phyloP scores from a whole-genome alignment of 2,888 invertebrate genomes.

The Scaptomyza flava region DNA sequence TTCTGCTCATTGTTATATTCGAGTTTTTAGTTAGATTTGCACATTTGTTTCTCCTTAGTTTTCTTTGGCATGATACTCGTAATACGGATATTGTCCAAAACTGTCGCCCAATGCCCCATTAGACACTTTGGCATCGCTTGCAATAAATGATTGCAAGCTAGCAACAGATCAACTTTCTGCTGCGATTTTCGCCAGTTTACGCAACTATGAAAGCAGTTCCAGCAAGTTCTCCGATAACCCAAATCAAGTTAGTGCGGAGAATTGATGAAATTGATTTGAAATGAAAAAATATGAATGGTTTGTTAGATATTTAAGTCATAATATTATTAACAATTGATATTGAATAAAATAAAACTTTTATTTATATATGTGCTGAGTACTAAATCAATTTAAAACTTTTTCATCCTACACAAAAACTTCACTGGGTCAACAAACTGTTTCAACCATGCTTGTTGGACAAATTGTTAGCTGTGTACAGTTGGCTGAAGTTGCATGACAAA shows the following conservation, averaged over 20 bases:
- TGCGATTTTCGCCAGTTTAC: conserved; percentile 21
- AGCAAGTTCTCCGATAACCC: conserved; percentile 24
- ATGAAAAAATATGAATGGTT: not conserved
- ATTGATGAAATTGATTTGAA: conserved; percentile 6
- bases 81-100: conserved; percentile 50
- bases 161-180: conserved; percentile 45
- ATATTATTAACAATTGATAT: not conserved
- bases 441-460: conserved; percentile 55
- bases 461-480: conserved; percentile 60
- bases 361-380: not conserved
- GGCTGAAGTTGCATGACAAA: conserved; percentile 40
- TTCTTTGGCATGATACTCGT: conserved; percentile 36
- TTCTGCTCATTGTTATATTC: conserved; percentile 60
- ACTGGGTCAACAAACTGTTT: conserved; percentile 51
- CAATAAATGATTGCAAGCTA: conserved; percentile 62
- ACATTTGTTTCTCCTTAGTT: conserved; percentile 58
- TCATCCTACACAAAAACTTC: not conserved
- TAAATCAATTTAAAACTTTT: not conserved
- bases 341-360: not conserved
- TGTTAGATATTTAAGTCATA: not conserved
- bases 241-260: conserved; percentile 9
- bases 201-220: conserved; percentile 8
- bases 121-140: conserved; percentile 42
- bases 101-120: conserved; percentile 60
- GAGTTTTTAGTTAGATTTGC: conserved; percentile 73